Evolutionary conservation across 37 sponge, comb jelly and placozoan species (phyloP).

Genomic region (Cladorhizidae sp.): DNA sequence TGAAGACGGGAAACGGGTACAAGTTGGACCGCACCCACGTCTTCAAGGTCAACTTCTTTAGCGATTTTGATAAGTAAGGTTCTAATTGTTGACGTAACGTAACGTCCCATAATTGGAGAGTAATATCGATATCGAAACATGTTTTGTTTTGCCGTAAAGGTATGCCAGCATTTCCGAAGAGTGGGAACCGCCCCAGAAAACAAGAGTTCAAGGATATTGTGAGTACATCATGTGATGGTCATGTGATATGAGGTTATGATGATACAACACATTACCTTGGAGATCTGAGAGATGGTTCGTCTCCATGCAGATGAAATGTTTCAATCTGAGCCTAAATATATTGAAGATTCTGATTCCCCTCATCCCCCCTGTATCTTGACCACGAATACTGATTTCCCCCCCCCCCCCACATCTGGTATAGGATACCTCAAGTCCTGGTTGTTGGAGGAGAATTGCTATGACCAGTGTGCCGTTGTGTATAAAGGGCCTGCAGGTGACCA

Average conservation of each 20-base stretch:
- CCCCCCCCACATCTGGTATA: too few relatives aligned
- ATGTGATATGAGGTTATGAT: neutral
- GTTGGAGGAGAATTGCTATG: too few relatives aligned
- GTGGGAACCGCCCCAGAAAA: slow-evolving; percentile 75
- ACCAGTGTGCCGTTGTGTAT: too few relatives aligned
- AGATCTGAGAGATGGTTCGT: too few relatives aligned
- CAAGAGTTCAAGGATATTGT: slow-evolving; percentile 68
- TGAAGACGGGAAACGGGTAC: slow-evolving; percentile 95
- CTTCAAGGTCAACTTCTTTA: slow-evolving; percentile 87
- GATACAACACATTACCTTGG: too few relatives aligned
- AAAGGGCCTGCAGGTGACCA: too few relatives aligned
- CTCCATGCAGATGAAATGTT: too few relatives aligned
- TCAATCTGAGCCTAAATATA: too few relatives aligned
- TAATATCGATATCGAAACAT: neutral
- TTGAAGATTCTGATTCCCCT: too few relatives aligned
- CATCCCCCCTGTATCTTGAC: too few relatives aligned
- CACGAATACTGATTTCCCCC: too few relatives aligned
- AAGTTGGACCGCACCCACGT: slow-evolving; percentile 91
- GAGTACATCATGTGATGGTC: slow-evolving; percentile 3
- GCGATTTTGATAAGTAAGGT: slow-evolving; percentile 93
- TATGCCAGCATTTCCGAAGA: slow-evolving; percentile 58
- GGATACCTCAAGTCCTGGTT: too few relatives aligned
- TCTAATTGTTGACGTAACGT: neutral
- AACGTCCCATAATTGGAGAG: neutral
- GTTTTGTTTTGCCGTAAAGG: slow-evolving; percentile 29